These are phyloP conservation scores for Rhynchotus rufescens DNA, from an alignment of 2,797 vertebrate genomes.

Conservation along the genomic window DNA sequence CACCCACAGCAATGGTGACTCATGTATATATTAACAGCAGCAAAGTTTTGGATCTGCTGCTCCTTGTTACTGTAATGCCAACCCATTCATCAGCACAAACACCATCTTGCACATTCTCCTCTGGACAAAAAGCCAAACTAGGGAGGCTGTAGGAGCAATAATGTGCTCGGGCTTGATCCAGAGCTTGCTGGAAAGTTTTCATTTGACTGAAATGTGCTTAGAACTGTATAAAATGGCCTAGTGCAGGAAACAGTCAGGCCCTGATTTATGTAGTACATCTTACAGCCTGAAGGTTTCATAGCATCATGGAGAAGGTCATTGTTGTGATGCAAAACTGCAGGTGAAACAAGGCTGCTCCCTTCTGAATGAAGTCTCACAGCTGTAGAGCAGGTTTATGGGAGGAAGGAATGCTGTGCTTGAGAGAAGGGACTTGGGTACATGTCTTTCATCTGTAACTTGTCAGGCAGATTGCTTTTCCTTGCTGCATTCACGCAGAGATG, in stretches of 20 bases:
- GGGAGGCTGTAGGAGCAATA: background rate
- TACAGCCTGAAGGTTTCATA: background rate
- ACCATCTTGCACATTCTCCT: background rate
- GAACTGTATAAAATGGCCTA: background rate
- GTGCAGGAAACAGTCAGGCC: background rate
- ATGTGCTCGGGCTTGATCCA: background rate
- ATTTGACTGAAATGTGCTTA: background rate
- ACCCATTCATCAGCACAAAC: conserved; percentile 35
- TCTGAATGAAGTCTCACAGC: background rate
- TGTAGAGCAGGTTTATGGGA: background rate
- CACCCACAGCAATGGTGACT: conserved; percentile 33
- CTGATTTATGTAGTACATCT: fast-evolving
- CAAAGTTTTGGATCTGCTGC: conserved; percentile 37
- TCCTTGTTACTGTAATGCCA: conserved; percentile 34
- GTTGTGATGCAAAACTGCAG: background rate
- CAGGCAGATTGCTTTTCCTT: background rate
- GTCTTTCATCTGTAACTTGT: background rate
- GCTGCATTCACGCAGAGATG: background rate
- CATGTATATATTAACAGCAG: conserved; percentile 50
- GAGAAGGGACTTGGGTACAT: fast-evolving
- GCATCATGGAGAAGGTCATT: background rate
- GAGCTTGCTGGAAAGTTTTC: conserved; percentile 5
- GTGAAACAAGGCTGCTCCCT: background rate
- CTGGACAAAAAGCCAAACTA: background rate
- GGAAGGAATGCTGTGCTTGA: background rate